Evolutionary conservation across 2,113 vertebrate species (phyloP).

Genomic region (Nothoprocta pentlandii): DNA sequence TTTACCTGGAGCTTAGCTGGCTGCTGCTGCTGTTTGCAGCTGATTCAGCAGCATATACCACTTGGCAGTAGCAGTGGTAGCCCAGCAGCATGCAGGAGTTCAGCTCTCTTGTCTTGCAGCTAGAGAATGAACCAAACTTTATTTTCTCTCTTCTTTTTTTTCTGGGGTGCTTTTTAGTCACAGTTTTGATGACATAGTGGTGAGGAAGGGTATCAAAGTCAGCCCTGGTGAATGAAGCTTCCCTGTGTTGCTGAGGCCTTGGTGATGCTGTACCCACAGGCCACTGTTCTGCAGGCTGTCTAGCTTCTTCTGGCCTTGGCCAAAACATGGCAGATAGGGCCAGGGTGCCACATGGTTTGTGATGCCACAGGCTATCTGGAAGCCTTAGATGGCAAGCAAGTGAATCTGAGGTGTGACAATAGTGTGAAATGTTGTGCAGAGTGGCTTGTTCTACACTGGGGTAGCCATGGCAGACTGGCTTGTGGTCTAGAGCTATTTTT

Average conservation of each 20-base stretch:
- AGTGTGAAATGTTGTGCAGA: neutral
- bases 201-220: neutral
- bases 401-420: neutral
- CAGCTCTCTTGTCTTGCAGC: neutral
- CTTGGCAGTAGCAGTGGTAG: neutral
- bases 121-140: neutral
- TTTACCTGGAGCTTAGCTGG: neutral
- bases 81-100: neutral
- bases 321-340: neutral
- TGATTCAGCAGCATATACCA: neutral
- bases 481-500: neutral
- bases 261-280: neutral
- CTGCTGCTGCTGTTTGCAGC: neutral
- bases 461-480: neutral
- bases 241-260: fast-evolving
- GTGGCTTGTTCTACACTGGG: neutral
- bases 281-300: neutral
- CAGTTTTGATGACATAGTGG: neutral
- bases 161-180: neutral
- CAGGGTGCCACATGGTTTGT: neutral
- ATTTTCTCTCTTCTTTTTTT: neutral
- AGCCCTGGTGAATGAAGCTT: neutral
- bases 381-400: neutral
- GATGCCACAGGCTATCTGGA: neutral
- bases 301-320: neutral